A percentile compares a stretch with the other conserved stretches of the same genome.
These are phyloP conservation scores for Chiridota heheva DNA, from an alignment of 35 echinoderm and acorn worm genomes.

Conservation along the genomic window DNA sequence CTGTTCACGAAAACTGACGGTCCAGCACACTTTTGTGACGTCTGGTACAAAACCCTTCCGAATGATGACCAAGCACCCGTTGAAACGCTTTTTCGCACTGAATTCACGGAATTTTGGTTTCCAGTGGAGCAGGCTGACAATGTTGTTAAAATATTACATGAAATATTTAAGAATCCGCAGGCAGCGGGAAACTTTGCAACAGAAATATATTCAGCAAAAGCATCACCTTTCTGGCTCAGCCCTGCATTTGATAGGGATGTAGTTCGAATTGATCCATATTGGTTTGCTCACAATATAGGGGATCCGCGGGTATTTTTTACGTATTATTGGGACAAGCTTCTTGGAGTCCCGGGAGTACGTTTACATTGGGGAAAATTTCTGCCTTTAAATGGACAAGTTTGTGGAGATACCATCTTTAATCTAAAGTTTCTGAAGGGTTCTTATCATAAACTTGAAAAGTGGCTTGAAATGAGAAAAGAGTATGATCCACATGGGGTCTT, in stretches of 20 bases:
- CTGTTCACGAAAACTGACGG: slow-evolving; percentile 14
- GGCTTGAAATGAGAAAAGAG: background rate
- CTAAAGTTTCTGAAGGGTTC: slow-evolving; percentile 6
- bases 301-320: background rate
- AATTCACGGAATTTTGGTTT: slow-evolving; percentile 48
- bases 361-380: slow-evolving; percentile 40
- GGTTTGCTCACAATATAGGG: slow-evolving; percentile 25
- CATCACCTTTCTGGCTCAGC: slow-evolving; percentile 38
- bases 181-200: slow-evolving; percentile 16
- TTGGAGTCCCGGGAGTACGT: slow-evolving; percentile 10
- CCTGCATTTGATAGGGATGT: slow-evolving; percentile 24
- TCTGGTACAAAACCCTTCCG: slow-evolving; percentile 29
- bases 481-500: slow-evolving; percentile 20
- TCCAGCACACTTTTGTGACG: background rate
- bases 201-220: slow-evolving; percentile 21
- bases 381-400: background rate
- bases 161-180: slow-evolving; percentile 16
- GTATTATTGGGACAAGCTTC: slow-evolving; percentile 3
- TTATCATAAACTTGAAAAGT: slow-evolving; percentile 12
- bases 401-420: background rate
- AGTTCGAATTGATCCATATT: slow-evolving; percentile 33
- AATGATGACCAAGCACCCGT: slow-evolving; percentile 20
- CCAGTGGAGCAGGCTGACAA: slow-evolving; percentile 34
- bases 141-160: slow-evolving; percentile 21
- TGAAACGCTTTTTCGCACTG: slow-evolving; percentile 12